Evolutionary conservation across 2,888 invertebrate species (phyloP).

Genomic region (Parochlus steinenii): DNA sequence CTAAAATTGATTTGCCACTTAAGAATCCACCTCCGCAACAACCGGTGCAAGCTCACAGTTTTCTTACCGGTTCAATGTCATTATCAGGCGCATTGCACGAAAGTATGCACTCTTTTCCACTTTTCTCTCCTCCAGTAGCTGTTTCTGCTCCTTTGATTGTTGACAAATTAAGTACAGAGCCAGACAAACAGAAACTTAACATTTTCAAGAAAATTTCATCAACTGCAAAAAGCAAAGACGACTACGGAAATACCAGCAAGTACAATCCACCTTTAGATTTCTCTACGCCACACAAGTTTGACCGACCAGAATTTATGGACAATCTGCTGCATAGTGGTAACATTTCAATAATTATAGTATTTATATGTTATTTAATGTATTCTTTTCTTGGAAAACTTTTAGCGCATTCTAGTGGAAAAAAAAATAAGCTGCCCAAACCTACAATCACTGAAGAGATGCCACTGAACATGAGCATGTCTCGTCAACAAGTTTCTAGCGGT

Average conservation of each 20-base stretch:
- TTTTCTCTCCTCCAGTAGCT: background rate
- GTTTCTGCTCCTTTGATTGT: slow-evolving; percentile 3
- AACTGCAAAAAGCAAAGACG: slow-evolving; percentile 44
- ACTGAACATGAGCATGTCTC: slow-evolving; percentile 14
- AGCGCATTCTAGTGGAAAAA: no score
- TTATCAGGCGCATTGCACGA: background rate
- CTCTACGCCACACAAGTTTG: slow-evolving; percentile 5
- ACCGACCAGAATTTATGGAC: slow-evolving; percentile 6
- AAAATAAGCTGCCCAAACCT: slow-evolving; percentile 16
- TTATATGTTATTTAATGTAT: no score
- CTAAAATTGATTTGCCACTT: slow-evolving; percentile 2
- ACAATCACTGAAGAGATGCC: slow-evolving; percentile 22
- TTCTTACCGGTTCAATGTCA: slow-evolving; percentile 7
- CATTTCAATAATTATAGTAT: no score
- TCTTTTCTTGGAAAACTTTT: no score
- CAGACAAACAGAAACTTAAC: slow-evolving; percentile 70
- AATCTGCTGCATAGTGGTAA: no score
- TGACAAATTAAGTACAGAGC: slow-evolving; percentile 53
- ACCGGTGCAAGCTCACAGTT: slow-evolving; percentile 7
- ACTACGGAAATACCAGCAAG: slow-evolving; percentile 19
- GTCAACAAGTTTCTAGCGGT: slow-evolving; percentile 24
- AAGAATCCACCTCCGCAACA: background rate
- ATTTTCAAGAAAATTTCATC: slow-evolving; percentile 76
- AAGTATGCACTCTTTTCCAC: slow-evolving; percentile 1
- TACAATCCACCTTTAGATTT: slow-evolving; percentile 5